Evolutionary conservation across 1,140 invertebrate genomes (phyloP), one percentile per base, ranked within the genome.

Genomic region (Drosophila funebris): DNA sequence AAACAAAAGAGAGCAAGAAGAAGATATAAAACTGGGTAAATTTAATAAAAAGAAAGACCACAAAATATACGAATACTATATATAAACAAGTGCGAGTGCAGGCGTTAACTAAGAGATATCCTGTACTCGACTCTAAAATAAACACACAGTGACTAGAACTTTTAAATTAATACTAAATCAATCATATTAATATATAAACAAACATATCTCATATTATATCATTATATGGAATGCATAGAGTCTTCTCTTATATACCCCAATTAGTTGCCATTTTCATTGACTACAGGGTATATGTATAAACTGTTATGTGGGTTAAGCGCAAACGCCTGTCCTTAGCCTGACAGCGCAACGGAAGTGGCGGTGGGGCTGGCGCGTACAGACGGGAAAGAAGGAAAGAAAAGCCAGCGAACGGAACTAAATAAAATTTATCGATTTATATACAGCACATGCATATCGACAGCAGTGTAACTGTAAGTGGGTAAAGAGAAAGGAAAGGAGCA

Each of bases 341-440:
- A 84, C 72, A 69, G 53, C 39, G 27, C 71, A 41, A 22, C 64
- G 79, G 64, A 67, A 58, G 58, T 41, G 14, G 56, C 39, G 16
- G 33, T 33, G 7, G 14, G 9, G 37, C 6, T 16, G 16, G 39
- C 5, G 5, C 36, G 4, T 31, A 36, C n/a, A 11, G 8, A 7
- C 13, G 11, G 13, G 27, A n/a, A 16, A 1, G 14, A 29, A 20
- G 4, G 8, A 31, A 29, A n/a, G 11, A 24, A 20, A 39, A 61
- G 18, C 31, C 70, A 24, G 6, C 63, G 20, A 73, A 68, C 82
- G 81, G 78, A 85, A 87, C 82, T 81, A 62, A 78, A 85, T 82
- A 78, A 85, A 85, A 82, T 85, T 87, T 85, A 85, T 85, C 82
- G 81, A 85, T 85, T 87, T 69, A 76, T 70, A 50, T 61, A 54